Evolutionary conservation across 2,113 vertebrate species (phyloP), one percentile per base, ranked within the genome.

Genomic region (Cyrtonyx montezumae): DNA sequence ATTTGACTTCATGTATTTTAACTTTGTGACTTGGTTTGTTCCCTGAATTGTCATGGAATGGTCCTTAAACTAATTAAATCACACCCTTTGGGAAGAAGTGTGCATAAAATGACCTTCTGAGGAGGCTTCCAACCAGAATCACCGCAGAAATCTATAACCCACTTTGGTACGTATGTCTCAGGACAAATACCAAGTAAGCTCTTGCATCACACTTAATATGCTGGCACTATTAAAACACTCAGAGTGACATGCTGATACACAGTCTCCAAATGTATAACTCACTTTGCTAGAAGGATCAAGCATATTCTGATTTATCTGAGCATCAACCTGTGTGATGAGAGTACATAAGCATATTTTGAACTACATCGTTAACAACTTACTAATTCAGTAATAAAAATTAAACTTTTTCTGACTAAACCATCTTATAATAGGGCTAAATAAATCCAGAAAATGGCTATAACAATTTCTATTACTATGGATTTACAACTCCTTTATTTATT

Each of bases 181-280:
- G 77, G 23, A 63, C 26, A 67, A 68, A 13, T 36, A 55, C 19
- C 21, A 46, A 78, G 23, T 70, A 37, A 77, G 40, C 65, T 79
- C 8, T 63, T 48, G 18, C n/a, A 42, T 30, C 3, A 15, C 2
- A 36, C 13, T 87, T 56, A 42, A 30, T 0, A 17, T 7, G 16
- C 13, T 3, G 3, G 34, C 32, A 7, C 26, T 36, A 37, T 36
- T 56, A 28, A 14, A 49, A 34, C 8, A 53, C 66, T 8, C 22
- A 6, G 4, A 23, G 30, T 7, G 14, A 73, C n/a, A 26, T 23
- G 37, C 25, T 7, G 11, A 74, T 40, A 32, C 42, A 37, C 25
- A 82, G 9, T 15, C 25, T 84, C 53, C 36, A 65, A 76, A 69
- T 1, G 0, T 0, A 0, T 19, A 58, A 82, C 2, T 8, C 3